Conservation (phyloP, 2,888 invertebrate species). For the Synanthedon andrenaeformis region DNA sequence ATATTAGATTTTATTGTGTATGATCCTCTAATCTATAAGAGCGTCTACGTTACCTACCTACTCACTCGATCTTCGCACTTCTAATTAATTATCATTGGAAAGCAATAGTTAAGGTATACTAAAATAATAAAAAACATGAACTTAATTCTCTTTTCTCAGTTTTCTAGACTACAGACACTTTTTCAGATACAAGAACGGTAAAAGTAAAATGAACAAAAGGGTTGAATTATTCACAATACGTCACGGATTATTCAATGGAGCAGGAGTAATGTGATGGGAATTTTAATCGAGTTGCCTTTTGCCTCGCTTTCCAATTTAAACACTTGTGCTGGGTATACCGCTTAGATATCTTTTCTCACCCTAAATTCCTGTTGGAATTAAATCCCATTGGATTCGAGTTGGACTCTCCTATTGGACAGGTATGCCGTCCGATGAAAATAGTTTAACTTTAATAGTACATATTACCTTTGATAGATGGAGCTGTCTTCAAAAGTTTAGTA, state of each 20-base stretch:
- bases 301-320: conserved; percentile 27
- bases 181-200: no score
- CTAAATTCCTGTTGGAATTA: background rate
- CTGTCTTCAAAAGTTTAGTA: conserved; percentile 14
- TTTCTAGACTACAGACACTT: no score
- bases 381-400: background rate
- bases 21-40: no score
- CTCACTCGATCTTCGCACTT: no score
- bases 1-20: no score
- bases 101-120: no score
- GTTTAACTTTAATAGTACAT: conserved; percentile 17
- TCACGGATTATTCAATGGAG: conserved; percentile 40
- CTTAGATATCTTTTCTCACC: background rate
- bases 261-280: conserved; percentile 28
- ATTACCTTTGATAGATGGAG: conserved; percentile 33
- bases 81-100: no score
- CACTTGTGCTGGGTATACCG: conserved; percentile 1
- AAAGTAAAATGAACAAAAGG: no score
- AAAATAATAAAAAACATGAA: no score
- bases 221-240: conserved; percentile 28
- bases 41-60: no score
- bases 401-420: background rate
- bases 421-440: background rate
- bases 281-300: conserved; percentile 27
- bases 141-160: no score